Evolutionary conservation across 2,888 invertebrate genomes (phyloP).

Genomic region (Pemphredon lugubris): DNA sequence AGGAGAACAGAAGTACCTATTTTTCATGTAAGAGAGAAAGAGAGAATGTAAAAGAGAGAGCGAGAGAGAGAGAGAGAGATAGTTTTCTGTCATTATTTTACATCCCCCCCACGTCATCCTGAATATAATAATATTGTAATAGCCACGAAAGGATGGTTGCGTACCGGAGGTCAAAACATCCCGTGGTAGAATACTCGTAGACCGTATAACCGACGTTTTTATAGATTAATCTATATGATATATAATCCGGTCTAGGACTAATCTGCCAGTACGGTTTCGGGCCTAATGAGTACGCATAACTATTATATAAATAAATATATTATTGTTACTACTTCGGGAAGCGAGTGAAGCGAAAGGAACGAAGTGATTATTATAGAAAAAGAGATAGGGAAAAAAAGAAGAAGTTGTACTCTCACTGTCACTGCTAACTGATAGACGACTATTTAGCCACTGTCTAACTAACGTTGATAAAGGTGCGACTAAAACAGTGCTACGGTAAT

Average conservation of each 20-base stretch:
- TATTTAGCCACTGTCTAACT: slow-evolving; percentile 59
- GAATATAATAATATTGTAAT: slow-evolving; percentile 51
- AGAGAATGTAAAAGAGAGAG: slow-evolving; percentile 18
- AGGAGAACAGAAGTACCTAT: slow-evolving; percentile 66
- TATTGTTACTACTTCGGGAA: slow-evolving; percentile 35
- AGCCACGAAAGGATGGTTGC: slow-evolving; percentile 41
- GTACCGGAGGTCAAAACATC: slow-evolving; percentile 47
- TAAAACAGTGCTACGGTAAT: slow-evolving; percentile 36
- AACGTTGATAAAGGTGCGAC: slow-evolving; percentile 41
- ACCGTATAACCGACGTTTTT: slow-evolving; percentile 64
- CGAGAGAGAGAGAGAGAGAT: slow-evolving; percentile 52
- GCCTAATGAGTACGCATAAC: slow-evolving; percentile 59
- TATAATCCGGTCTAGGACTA: slow-evolving; percentile 61
- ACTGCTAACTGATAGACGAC: slow-evolving; percentile 60
- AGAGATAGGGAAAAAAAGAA: slow-evolving; percentile 1
- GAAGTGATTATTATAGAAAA: slow-evolving; percentile 28
- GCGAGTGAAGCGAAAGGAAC: slow-evolving; percentile 9
- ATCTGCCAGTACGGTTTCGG: slow-evolving; percentile 60
- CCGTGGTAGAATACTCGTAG: slow-evolving; percentile 65
- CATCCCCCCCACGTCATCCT: slow-evolving; percentile 66
- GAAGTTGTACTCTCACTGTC: slow-evolving; percentile 59
- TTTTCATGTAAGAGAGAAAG: slow-evolving; percentile 64
- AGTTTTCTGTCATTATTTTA: slow-evolving; percentile 75
- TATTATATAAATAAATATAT: slow-evolving; percentile 41
- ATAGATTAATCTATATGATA: slow-evolving; percentile 64